Base-by-base conservation (phyloP, 2,797 vertebrate species). In the Syngnathus rostellatus region DNA sequence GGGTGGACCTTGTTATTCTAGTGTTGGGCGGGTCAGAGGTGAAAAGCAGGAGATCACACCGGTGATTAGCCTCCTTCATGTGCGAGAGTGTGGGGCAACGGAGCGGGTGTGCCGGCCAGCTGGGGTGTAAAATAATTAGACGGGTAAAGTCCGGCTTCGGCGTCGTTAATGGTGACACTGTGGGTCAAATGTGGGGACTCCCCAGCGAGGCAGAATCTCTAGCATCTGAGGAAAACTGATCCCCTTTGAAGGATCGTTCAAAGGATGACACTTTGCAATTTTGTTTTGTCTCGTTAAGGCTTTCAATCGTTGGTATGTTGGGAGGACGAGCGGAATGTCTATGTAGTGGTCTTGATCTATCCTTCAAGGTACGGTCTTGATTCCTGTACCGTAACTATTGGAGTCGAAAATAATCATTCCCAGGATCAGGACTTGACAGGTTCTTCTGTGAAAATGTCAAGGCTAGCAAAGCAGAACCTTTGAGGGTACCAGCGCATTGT, bases 1-100 rank as follows among this genome's bases (percentile, higher is more conserved):
- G 81, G 79, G 70, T 79, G 76, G 82, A 82, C 73, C 83, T 84
- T 86, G 83, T 90, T 90, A 83, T 89, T 90, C 76, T 87, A 86
- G 87, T 87, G 87, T 87, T 67, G 76, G 70, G 60, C 50, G 77
- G 83, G 86, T 90, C 82, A 89, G 75, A 86, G 86, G 88, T 90
- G 80, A 81, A 78, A 81, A 80, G 67, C 78, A 80, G 83, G 85
- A 79, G 88, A 90, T 89, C 85, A 83, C 81, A 81, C 72, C 64
- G 68, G 80, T 82, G 86, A 90, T 89, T 90, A 89, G 83, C 80
- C 78, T 77, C 70, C 85, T 86, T 82, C 79, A 75, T 83, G 77
- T 81, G 77, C 55, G 76, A 70, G 69, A 71, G 75, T 77, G 71
- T 78, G 77, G 41, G 41, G 41, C 25, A 14, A 75, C 60, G 66